phyloP scores from a whole-genome alignment of 2,113 vertebrate genomes.

The Symphodus melops region DNA sequence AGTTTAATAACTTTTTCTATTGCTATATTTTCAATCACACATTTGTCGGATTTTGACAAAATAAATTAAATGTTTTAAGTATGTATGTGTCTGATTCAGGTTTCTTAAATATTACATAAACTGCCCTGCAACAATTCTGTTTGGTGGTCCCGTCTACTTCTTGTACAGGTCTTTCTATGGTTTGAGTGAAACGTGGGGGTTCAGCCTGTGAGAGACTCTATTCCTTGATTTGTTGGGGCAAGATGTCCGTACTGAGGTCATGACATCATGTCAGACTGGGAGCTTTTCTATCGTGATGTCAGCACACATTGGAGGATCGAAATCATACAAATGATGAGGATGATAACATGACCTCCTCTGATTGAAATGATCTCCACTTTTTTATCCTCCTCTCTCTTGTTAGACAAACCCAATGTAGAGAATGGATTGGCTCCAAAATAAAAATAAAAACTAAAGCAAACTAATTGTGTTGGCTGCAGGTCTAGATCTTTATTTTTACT shows the following conservation, averaged over 20 bases:
- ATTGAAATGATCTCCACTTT: background rate
- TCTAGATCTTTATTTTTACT: constrained; percentile 2
- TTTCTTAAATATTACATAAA: background rate
- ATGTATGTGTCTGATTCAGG: background rate
- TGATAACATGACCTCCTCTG: too few species aligned
- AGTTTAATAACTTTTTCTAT: constrained; percentile 10
- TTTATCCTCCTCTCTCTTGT: too few species aligned
- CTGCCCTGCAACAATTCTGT: background rate
- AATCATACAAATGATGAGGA: too few species aligned
- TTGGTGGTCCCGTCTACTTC: background rate
- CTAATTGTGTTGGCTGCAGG: background rate
- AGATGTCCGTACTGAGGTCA: too few species aligned
- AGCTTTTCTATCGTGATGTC: too few species aligned
- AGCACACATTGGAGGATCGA: too few species aligned
- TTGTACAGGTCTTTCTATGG: constrained; percentile 29
- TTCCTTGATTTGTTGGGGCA: background rate
- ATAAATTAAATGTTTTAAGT: background rate
- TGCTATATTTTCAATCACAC: constrained; percentile 16
- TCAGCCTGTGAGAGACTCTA: background rate
- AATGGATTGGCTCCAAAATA: background rate
- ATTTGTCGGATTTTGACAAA: constrained; percentile 1
- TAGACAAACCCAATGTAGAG: background rate
- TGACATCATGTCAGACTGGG: too few species aligned
- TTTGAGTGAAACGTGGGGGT: constrained; percentile 8
- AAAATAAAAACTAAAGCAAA: background rate